Conservation (phyloP, 2,888 invertebrate species). For the Sphecodes monilicornis region DNA sequence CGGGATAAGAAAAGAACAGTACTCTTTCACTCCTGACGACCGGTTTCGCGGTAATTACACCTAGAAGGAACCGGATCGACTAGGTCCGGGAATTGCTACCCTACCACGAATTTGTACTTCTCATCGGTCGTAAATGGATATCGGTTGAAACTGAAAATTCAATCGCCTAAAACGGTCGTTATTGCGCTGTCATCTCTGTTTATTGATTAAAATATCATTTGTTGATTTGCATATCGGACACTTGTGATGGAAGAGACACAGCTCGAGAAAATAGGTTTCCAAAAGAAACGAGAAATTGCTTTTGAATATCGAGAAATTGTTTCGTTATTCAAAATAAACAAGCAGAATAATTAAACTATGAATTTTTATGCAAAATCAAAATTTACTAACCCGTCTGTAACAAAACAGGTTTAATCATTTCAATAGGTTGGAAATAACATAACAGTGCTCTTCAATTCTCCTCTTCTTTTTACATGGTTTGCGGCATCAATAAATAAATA, state of each 20-base stretch:
- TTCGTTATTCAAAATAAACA: no score
- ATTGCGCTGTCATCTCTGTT: background rate
- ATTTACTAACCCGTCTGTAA: no score
- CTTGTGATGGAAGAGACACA: background rate
- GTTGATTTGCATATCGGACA: background rate
- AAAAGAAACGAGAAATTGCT: background rate
- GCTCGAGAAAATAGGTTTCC: background rate
- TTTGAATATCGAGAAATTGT: background rate
- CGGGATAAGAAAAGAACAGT: conserved; percentile 35
- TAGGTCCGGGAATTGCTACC: conserved; percentile 9
- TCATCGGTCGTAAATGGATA: conserved; percentile 25
- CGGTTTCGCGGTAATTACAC: conserved; percentile 53
- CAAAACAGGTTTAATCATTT: no score
- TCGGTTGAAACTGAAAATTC: conserved; percentile 1
- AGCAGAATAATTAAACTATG: no score
- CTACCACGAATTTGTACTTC: conserved; percentile 27
- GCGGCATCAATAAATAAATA: no score
- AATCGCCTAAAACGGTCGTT: background rate
- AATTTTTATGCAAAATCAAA: no score
- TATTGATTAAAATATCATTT: background rate
- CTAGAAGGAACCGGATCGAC: conserved; percentile 42
- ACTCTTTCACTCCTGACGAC: conserved; percentile 30
- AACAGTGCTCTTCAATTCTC: no score
- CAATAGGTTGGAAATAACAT: no score
- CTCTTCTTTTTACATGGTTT: no score